phyloP scores from a whole-genome alignment of 2,797 vertebrate species.

The Rhynchotus rufescens region DNA sequence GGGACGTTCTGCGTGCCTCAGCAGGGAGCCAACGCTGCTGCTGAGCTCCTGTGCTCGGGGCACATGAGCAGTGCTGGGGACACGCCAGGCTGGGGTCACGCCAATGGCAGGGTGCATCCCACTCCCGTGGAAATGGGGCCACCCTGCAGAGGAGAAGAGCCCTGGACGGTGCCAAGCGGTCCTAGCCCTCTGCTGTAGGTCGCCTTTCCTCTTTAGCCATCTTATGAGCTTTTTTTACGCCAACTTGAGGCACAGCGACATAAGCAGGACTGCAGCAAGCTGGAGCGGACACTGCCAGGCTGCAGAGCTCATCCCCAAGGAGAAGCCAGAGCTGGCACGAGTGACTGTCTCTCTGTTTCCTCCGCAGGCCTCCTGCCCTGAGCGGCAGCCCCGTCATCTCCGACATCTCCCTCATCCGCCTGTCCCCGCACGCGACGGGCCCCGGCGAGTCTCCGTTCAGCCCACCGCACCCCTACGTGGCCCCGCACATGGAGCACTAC shows the following conservation, averaged over 20 bases:
- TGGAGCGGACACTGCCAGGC: no score
- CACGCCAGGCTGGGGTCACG: no score
- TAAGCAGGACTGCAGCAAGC: background rate
- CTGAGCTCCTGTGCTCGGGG: background rate
- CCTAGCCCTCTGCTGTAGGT: background rate
- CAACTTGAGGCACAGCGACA: background rate
- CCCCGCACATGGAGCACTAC: slow-evolving; percentile 97
- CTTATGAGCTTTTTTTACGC: no score
- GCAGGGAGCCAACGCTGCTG: no score
- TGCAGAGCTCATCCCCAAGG: background rate
- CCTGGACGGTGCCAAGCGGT: background rate
- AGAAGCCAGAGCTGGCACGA: background rate
- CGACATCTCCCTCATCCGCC: slow-evolving; percentile 94
- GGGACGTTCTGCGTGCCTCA: no score
- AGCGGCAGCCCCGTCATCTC: slow-evolving; percentile 94
- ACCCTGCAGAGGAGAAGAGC: background rate
- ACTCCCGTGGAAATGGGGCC: no score
- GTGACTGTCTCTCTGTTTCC: slow-evolving; percentile 47
- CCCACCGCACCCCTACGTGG: slow-evolving; percentile 89
- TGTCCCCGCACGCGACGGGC: slow-evolving; percentile 89
- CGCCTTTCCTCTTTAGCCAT: background rate
- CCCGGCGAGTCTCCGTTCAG: slow-evolving; percentile 90
- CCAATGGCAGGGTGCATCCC: background rate
- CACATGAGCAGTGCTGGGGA: no score
- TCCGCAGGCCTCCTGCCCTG: slow-evolving; percentile 88